These are phyloP conservation scores for Aptenodytes patagonicus DNA, from an alignment of 2,113 vertebrate species.

Conservation along the genomic window DNA sequence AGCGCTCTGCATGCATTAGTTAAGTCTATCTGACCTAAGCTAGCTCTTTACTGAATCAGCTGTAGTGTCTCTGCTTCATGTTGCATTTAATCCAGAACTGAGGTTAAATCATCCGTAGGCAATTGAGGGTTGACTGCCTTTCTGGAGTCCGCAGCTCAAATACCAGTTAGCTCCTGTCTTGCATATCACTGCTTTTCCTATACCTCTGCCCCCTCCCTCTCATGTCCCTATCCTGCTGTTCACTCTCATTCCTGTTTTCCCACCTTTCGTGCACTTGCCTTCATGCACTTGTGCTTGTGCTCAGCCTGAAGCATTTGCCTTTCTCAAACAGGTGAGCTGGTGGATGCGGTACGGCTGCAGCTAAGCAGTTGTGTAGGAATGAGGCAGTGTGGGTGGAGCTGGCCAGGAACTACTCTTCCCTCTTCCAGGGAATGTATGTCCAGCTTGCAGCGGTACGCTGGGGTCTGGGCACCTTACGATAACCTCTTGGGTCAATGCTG, in stretches of 20 bases:
- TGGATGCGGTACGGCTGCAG: background rate
- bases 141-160: background rate
- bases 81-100: background rate
- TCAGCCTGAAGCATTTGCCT: background rate
- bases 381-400: background rate
- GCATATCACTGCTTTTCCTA: background rate
- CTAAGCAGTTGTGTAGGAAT: background rate
- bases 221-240: background rate
- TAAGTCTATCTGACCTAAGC: background rate
- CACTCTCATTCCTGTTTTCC: background rate
- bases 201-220: rapidly evolving
- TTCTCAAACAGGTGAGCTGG: background rate
- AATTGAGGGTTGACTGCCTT: background rate
- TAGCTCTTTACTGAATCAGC: background rate
- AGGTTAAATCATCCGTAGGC: background rate
- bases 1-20: background rate
- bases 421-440: background rate
- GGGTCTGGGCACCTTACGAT: background rate
- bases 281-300: background rate
- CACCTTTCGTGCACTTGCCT: background rate
- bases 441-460: background rate
- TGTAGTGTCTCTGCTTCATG: background rate
- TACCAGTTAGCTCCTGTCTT: background rate
- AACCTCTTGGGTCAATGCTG: background rate
- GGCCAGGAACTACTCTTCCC: background rate